These are phyloP conservation scores for Trissolcus japonicus DNA, from an alignment of 2,888 invertebrate genomes.

Conservation along the genomic window DNA sequence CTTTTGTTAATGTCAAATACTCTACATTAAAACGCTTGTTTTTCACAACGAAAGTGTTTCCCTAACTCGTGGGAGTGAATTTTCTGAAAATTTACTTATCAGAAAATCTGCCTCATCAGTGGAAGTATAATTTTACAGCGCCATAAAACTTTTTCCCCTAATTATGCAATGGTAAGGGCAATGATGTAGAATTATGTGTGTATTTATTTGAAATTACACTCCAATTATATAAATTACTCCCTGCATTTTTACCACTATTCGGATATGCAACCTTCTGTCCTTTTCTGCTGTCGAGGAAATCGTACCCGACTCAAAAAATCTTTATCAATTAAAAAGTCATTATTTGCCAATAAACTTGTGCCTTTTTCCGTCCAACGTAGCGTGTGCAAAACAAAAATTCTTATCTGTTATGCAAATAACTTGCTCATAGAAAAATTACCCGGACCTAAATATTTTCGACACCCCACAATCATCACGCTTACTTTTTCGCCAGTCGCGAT, in stretches of 20 bases:
- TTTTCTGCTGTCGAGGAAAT: conserved; percentile 16
- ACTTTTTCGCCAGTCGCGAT: conserved; percentile 22
- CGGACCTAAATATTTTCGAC: conserved; percentile 32
- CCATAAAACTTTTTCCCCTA: conserved; percentile 28
- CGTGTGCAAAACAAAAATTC: conserved; percentile 16
- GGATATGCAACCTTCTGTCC: conserved; percentile 15
- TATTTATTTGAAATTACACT: conserved; percentile 45
- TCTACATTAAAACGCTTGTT: no score
- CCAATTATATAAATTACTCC: conserved; percentile 38
- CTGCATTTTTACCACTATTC: conserved; percentile 33
- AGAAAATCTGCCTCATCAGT: no score
- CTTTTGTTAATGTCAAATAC: no score
- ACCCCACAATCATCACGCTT: conserved; percentile 35
- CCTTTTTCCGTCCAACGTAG: background rate
- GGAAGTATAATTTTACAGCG: conserved; percentile 21
- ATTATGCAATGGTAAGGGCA: conserved; percentile 32
- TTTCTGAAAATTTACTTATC: no score
- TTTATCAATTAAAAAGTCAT: conserved; percentile 34
- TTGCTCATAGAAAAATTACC: conserved; percentile 19
- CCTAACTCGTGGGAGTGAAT: no score
- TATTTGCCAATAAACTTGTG: conserved; percentile 10
- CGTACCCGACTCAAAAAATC: conserved; percentile 1
- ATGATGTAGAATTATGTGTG: conserved; percentile 37
- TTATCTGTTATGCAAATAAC: conserved; percentile 47
- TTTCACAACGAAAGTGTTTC: no score